phyloP scores from a whole-genome alignment of 2,888 invertebrate genomes.

The Phaonia tiefii region DNA sequence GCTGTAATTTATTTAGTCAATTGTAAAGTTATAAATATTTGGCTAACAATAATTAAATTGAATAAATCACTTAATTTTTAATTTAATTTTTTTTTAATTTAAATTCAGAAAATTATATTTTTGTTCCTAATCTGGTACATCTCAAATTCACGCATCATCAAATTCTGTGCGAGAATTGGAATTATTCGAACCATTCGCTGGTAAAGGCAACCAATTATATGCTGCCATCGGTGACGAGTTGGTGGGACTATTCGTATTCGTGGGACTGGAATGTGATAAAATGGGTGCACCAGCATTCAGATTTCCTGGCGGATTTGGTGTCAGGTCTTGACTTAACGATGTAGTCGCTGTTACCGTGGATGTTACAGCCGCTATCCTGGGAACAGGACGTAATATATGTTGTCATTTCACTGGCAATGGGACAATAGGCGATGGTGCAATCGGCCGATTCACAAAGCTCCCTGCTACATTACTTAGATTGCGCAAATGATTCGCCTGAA shows the following conservation, averaged over 20 bases:
- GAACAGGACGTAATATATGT: conserved; percentile 79
- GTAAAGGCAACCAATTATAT: conserved; percentile 49
- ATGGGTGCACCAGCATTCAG: neutral
- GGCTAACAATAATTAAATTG: conserved; percentile 59
- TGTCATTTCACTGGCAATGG: conserved; percentile 79
- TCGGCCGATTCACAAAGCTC: conserved; percentile 69
- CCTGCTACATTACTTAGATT: conserved; percentile 73
- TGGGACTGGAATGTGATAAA: conserved; percentile 33
- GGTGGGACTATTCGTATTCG: neutral
- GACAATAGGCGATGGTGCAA: conserved; percentile 56
- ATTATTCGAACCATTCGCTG: conserved; percentile 35
- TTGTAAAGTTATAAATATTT: conserved; percentile 65
- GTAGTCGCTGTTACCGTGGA: conserved; percentile 69
- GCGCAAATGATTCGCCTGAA: conserved; percentile 76
- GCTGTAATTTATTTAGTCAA: conserved; percentile 59
- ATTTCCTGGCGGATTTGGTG: neutral
- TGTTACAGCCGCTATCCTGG: conserved; percentile 76
- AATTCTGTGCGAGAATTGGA: conserved; percentile 46
- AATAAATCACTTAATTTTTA: conserved; percentile 63
- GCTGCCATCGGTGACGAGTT: conserved; percentile 40
- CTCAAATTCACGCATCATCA: conserved; percentile 46
- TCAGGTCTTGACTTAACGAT: conserved; percentile 62
- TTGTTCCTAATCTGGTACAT: neutral
- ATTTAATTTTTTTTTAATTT: too few species aligned
- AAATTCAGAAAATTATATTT: neutral